Evolutionary conservation across 2,888 invertebrate genomes (phyloP).

Genomic region (Conistra vaccinii): DNA sequence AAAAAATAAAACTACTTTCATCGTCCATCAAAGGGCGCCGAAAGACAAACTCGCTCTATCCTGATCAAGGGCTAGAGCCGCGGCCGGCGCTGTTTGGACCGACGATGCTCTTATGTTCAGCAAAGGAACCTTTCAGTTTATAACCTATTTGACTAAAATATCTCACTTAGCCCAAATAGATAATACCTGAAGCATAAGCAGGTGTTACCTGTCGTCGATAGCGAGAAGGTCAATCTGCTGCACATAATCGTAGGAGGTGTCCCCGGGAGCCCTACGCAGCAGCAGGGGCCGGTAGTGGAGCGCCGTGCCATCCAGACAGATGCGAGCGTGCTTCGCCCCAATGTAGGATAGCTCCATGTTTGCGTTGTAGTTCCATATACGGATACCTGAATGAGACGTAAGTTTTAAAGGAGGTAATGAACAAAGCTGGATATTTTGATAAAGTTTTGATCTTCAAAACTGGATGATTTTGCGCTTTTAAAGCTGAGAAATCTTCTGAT

Average conservation of each 20-base stretch:
- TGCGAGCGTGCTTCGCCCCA: constrained; percentile 90
- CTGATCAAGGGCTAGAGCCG: no score
- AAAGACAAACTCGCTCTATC: no score
- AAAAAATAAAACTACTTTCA: no score
- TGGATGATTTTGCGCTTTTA: background rate
- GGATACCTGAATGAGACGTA: constrained; percentile 86
- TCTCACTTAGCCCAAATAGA: no score
- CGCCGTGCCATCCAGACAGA: constrained; percentile 83
- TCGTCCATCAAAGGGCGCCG: no score
- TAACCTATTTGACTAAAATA: no score
- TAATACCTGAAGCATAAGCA: no score
- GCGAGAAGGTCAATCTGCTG: constrained; percentile 91
- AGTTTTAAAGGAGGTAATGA: no score
- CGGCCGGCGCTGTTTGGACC: no score
- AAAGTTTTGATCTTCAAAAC: background rate
- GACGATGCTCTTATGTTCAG: no score
- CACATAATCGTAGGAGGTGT: constrained; percentile 94
- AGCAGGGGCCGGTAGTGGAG: constrained; percentile 80
- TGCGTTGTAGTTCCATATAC: constrained; percentile 96
- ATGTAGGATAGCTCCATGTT: constrained; percentile 92
- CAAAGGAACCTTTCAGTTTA: no score
- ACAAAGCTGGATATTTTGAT: no score
- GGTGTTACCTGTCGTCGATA: constrained; percentile 79
- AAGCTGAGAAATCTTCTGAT: background rate
- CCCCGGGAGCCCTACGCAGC: constrained; percentile 94